Evolutionary conservation across 2,888 invertebrate genomes (phyloP), one percentile per base, ranked within the genome.

Genomic region (Scaptomyza reducta): DNA sequence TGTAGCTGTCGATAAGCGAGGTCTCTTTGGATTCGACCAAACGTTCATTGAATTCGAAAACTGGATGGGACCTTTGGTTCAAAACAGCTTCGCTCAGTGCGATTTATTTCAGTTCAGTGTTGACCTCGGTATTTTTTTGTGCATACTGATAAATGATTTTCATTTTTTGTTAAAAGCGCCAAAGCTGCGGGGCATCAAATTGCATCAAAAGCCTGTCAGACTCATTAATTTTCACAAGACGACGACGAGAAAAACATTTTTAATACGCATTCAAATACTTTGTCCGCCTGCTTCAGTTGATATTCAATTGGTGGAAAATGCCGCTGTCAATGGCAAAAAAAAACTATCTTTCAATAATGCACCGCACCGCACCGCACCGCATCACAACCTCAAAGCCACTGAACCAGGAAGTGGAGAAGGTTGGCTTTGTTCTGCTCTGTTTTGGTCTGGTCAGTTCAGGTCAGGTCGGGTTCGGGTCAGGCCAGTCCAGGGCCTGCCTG

Each of bases 251-350:
- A 78, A 67, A 68, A 59, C 44, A 69, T 77, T 79, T 77, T 77
- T 77, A 65, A 77, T 77, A 61, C 74, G 60, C 80, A 88, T 88
- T 88, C 60, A 73, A 81, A 76, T 81, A 68, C 63, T 75, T 79
- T 88, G 72, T 77, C 47, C 42, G 79, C 51, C 45, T 47, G 80
- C 77, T 31, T 70, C 55, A 51, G 33, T 62, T 65, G 77, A 84
- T 87, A 88, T 80, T 88, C 89, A 82, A 82, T 88, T 88, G 89
- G 61, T 88, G 89, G 89, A 80, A 87, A 80, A 80, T 85, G 87
- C 59, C 47, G 70, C 63, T 74, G 59, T 78, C 79, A 77, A 62
- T 72, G 59, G 55, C 55, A 70, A 50, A 44, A 44, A 44, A 79
- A 87, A 81, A 88, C 87, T 87, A 81, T 88, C 73, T 79, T 83